Evolutionary conservation across 2,888 invertebrate genomes (phyloP).

Genomic region (Leptarthrus brevirostris): DNA sequence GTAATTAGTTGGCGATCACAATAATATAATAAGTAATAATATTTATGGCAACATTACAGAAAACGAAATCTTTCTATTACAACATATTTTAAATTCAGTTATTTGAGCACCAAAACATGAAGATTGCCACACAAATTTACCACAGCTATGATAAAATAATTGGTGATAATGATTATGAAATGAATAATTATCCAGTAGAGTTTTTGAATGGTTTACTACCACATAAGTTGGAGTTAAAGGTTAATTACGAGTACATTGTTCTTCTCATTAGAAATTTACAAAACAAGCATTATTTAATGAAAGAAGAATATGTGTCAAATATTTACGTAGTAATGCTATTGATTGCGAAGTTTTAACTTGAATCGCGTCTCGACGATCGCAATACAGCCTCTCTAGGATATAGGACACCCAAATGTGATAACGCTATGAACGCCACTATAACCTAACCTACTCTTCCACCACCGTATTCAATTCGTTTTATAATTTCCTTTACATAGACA

Average conservation of each 20-base stretch:
- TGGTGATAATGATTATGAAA: neutral
- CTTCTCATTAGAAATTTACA: constrained; percentile 19
- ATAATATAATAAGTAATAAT: constrained; percentile 19
- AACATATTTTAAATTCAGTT: constrained; percentile 24
- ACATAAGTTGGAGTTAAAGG: constrained; percentile 34
- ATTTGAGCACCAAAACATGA: constrained; percentile 38
- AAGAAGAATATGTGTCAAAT: constrained; percentile 36
- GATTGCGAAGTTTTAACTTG: constrained; percentile 39
- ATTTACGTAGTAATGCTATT: constrained; percentile 22
- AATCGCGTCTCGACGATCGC: no score
- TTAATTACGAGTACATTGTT: constrained; percentile 15
- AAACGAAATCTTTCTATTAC: neutral
- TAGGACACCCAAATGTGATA: no score
- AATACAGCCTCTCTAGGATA: no score
- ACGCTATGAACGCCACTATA: no score
- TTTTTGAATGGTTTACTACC: constrained; percentile 35
- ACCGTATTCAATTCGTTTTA: no score
- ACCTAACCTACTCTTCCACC: no score
- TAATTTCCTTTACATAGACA: no score
- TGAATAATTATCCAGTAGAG: constrained; percentile 25
- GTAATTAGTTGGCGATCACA: constrained; percentile 4
- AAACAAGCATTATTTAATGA: constrained; percentile 28
- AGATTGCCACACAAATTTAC: constrained; percentile 20
- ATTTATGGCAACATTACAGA: constrained; percentile 27
- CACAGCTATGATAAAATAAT: constrained; percentile 32